These are phyloP conservation scores for Eretmocerus hayati DNA, from an alignment of 2,888 invertebrate genomes.

Conservation along the genomic window DNA sequence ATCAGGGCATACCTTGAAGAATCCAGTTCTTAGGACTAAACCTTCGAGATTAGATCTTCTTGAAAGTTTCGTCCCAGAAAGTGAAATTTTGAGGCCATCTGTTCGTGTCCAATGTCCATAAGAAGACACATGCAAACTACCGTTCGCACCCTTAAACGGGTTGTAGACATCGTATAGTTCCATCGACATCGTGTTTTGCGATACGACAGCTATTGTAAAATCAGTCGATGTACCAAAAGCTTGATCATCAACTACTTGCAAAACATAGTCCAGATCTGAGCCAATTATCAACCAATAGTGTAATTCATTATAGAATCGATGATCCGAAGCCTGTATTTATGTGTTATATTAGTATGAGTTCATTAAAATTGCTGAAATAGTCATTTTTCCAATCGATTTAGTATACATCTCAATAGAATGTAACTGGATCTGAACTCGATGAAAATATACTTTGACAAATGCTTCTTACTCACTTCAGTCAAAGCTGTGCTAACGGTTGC, in stretches of 20 bases:
- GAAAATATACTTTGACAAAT: background rate
- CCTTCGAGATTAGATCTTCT: slow-evolving; percentile 3
- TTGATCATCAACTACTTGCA: slow-evolving; percentile 23
- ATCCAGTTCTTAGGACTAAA: background rate
- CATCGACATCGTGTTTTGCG: slow-evolving; percentile 17
- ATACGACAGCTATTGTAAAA: slow-evolving; percentile 24
- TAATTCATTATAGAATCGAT: slow-evolving; percentile 1
- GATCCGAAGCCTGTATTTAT: background rate
- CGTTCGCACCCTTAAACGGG: slow-evolving; percentile 33
- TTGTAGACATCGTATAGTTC: slow-evolving; percentile 34
- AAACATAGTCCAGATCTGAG: slow-evolving; percentile 17
- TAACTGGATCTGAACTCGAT: too few species aligned
- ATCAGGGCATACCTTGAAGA: slow-evolving; percentile 5
- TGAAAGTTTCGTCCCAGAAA: slow-evolving; percentile 9
- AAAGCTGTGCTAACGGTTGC: background rate
- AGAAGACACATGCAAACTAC: slow-evolving; percentile 28
- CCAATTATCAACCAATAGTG: slow-evolving; percentile 5
- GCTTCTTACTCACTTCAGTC: background rate
- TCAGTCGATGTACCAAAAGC: slow-evolving; percentile 28
- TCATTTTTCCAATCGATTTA: too few species aligned
- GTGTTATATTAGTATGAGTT: too few species aligned
- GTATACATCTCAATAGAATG: too few species aligned
- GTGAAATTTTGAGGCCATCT: slow-evolving; percentile 21
- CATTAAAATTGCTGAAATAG: too few species aligned
- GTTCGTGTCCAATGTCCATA: slow-evolving; percentile 30